Percentiles rank a stretch among this genome's conserved stretches.
These are phyloP conservation scores for Pocota personata DNA, from an alignment of 2,888 invertebrate genomes.

Conservation along the genomic window DNA sequence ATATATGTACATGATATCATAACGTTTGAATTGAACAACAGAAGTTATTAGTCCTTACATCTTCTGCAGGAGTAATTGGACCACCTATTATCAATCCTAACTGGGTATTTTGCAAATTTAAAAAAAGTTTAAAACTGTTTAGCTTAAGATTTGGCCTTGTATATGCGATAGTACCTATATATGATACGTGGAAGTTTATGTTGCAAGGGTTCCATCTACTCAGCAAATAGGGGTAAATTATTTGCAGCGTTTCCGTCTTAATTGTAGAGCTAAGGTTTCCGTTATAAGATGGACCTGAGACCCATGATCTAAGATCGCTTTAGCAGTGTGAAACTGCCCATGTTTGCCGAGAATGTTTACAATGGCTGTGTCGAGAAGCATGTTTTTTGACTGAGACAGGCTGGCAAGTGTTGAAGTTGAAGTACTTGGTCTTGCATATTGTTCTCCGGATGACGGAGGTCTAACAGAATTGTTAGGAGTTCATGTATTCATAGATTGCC, in stretches of 20 bases:
- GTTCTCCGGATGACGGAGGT: not conserved
- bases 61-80: not conserved
- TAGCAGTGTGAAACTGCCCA: not conserved
- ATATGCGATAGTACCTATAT: conserved; percentile 3
- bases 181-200: not conserved
- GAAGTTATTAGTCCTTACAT: not conserved
- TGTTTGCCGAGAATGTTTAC: not conserved
- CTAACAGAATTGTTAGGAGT: not conserved
- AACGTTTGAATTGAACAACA: too few species aligned
- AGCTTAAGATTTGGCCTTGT: conserved; percentile 7
- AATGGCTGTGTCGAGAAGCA: conserved; percentile 6
- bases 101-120: conserved; percentile 30
- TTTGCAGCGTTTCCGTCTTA: not conserved
- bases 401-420: too few species aligned
- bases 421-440: too few species aligned
- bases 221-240: not conserved
- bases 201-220: conserved; percentile 5
- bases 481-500: not conserved
- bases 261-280: not conserved
- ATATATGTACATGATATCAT: too few species aligned
- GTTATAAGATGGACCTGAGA: conserved; percentile 32
- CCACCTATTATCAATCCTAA: conserved; percentile 43
- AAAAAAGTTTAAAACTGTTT: too few species aligned
- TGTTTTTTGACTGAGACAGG: not conserved
- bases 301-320: conserved; percentile 19